phyloP scores from a whole-genome alignment of 2,113 vertebrate genomes.

The Fukomys damarensis region DNA sequence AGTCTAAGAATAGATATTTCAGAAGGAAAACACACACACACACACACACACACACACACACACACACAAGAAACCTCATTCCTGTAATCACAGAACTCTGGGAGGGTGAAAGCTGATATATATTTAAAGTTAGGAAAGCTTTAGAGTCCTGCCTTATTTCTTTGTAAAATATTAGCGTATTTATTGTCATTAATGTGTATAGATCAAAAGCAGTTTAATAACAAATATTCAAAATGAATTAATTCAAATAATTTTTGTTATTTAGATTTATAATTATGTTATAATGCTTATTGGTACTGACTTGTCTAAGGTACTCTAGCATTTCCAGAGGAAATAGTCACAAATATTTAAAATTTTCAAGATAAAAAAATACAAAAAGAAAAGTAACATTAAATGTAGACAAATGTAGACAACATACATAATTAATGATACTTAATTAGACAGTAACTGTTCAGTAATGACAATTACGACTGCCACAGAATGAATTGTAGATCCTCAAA shows the following conservation, averaged over 20 bases:
- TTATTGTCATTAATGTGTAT: background rate
- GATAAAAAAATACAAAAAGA: background rate
- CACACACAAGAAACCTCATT: background rate
- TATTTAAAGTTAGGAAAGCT: background rate
- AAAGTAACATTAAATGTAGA: background rate
- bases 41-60: background rate
- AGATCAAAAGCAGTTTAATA: background rate
- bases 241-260: background rate
- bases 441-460: background rate
- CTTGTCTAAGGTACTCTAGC: background rate
- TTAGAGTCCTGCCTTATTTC: background rate
- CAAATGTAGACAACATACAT: background rate
- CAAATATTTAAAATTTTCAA: background rate
- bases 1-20: constrained; percentile 18
- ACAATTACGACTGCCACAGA: background rate
- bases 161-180: background rate
- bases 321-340: background rate
- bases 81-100: background rate
- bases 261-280: background rate
- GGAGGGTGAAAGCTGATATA: background rate
- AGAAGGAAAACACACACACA: background rate
- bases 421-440: background rate
- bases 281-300: background rate
- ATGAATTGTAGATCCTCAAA: background rate
- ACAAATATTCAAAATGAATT: background rate